phyloP scores from a whole-genome alignment of 2,797 vertebrate genomes.

The Siniperca undulata region DNA sequence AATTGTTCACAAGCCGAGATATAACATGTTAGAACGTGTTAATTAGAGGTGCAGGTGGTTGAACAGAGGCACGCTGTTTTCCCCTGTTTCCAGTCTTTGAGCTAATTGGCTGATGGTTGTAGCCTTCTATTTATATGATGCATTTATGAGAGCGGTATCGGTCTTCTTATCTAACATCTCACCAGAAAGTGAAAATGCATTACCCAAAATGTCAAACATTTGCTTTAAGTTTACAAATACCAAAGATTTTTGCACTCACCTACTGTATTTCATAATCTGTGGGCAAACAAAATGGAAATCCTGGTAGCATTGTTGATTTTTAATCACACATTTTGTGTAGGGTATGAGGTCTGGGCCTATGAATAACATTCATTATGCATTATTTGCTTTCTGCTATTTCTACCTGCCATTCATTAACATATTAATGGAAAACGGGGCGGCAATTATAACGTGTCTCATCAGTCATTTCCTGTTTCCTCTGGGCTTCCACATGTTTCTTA shows the following conservation, averaged over 20 bases:
- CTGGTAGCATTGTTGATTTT: background rate
- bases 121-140: background rate
- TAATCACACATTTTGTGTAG: background rate
- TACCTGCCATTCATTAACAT: constrained; percentile 29
- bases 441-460: constrained; percentile 19
- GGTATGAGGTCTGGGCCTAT: background rate
- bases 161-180: background rate
- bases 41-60: background rate
- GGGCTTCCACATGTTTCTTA: background rate
- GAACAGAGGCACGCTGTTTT: background rate
- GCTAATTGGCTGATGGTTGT: background rate
- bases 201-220: background rate
- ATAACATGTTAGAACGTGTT: background rate
- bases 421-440: constrained; percentile 25
- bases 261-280: background rate
- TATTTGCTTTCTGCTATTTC: constrained; percentile 27
- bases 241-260: background rate
- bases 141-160: background rate
- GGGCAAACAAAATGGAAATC: background rate
- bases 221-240: background rate
- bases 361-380: constrained; percentile 35
- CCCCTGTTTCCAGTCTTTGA: background rate
- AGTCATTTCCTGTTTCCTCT: constrained; percentile 5
- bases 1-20: background rate
- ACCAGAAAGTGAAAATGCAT: background rate